phyloP scores from a whole-genome alignment of 2,888 invertebrate genomes.

The Meteorus cinctellus region DNA sequence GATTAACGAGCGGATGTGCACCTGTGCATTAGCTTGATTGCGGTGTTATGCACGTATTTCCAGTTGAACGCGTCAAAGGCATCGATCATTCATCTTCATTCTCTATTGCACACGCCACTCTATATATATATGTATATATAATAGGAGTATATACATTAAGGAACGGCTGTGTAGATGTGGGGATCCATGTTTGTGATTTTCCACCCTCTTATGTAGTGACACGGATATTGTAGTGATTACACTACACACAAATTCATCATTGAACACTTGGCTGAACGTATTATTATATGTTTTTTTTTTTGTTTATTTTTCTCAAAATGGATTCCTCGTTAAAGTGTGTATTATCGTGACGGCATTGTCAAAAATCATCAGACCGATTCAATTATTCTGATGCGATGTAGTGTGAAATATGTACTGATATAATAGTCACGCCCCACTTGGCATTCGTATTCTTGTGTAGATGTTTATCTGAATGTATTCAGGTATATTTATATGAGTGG shows the following conservation, averaged over 20 bases:
- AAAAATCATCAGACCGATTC: not conserved
- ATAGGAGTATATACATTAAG: no score
- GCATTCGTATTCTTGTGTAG: not conserved
- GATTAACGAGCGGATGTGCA: conserved; percentile 36
- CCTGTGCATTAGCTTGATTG: conserved; percentile 38
- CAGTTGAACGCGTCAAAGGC: conserved; percentile 17
- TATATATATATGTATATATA: not conserved
- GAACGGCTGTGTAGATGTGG: not conserved
- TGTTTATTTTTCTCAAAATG: not conserved
- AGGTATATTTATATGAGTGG: no score
- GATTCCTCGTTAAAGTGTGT: not conserved
- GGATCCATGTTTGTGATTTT: not conserved
- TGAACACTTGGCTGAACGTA: not conserved
- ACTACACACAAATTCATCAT: not conserved
- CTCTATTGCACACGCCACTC: conserved; percentile 13
- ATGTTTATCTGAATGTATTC: no score
- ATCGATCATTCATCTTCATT: conserved; percentile 15
- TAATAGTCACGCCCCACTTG: conserved; percentile 40
- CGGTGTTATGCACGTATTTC: conserved; percentile 5
- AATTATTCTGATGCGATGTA: conserved; percentile 56
- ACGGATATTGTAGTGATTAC: not conserved
- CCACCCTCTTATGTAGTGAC: not conserved
- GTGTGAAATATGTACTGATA: conserved; percentile 51
- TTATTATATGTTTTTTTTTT: not conserved
- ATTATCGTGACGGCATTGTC: not conserved